Base-by-base conservation (phyloP, 2,888 invertebrate species). In the Fragum whitleyi region DNA sequence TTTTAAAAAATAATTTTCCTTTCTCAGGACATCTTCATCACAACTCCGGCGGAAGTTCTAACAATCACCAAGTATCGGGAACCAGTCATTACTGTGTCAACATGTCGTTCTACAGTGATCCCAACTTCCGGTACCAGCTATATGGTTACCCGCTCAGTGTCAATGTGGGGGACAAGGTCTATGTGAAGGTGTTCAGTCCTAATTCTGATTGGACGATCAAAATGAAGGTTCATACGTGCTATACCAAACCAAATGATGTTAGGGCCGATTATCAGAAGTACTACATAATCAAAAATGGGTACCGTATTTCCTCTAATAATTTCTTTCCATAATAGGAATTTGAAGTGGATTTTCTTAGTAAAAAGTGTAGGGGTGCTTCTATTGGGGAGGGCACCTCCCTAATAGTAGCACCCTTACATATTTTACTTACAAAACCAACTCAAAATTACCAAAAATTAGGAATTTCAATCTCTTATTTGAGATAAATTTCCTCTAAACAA, bases 131-230 rank as follows among this genome's bases (percentile, higher is more conserved):
- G 19, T 65, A 85, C 21, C 53, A 67, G 29, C 39, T 81, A 2
- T 47, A 47, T 14, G 81, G 81, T 11, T 73, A 79, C 57, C 80
- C 80, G 0, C 39, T 81, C 14, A 72, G 74, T 11, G 72, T 75
- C 0, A 74, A 32, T 42, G 79, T 84, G 0, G 86, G 86, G 0
- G 57, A 78, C 16, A 75, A 79, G 9, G 82, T 86, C 3, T 86
- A 84, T 26, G 86, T 86, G 2, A 84, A 84, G 65, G 84, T 80
- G 1, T 78, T 71, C n/a, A 82, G 82, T 1, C 70, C 74, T 16
- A 65, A 77, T 1, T 55, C 69, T 39, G 81, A 84, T 26, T 84
- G 84, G 73, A 75, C 69, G 47, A 62, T 80, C 6, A 84, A 84
- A 68, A 84, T 86, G 86, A 74, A 69, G 6, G 67, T 84, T 0